Conservation (phyloP, 2,888 invertebrate genomes). For the Hirudinaria manillensis region DNA sequence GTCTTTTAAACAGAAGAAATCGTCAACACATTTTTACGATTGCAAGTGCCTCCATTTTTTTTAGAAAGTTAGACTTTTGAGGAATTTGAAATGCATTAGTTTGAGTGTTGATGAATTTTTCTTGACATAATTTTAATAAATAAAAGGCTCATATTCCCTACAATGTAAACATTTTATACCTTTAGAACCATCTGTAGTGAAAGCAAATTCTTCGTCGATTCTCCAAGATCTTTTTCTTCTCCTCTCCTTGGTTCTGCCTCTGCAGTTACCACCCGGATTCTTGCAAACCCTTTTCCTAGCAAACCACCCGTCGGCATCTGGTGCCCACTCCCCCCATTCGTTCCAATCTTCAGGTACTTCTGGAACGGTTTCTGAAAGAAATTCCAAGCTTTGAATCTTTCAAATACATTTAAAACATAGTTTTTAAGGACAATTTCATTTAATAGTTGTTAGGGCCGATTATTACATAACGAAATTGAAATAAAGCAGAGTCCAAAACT, state of each 20-base stretch:
- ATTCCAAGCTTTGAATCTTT: neutral
- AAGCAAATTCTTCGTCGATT: neutral
- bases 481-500: neutral
- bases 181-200: neutral
- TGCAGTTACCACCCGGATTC: constrained; percentile 5
- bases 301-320: neutral
- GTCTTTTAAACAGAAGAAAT: neutral
- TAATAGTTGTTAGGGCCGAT: too few relatives aligned
- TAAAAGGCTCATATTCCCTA: too few relatives aligned
- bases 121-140: too few relatives aligned
- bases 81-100: too few relatives aligned
- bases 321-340: constrained; percentile 10
- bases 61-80: too few relatives aligned
- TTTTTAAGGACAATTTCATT: too few relatives aligned
- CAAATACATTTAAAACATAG: neutral
- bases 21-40: neutral
- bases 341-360: constrained; percentile 22
- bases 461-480: neutral
- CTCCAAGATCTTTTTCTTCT: constrained; percentile 17
- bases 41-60: too few relatives aligned
- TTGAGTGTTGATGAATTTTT: too few relatives aligned
- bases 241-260: neutral
- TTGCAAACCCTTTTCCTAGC: constrained; percentile 19
- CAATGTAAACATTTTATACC: neutral
- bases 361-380: constrained; percentile 8